Evolutionary conservation across 2,888 invertebrate species (phyloP).

Genomic region (Opisthograptis luteolata): DNA sequence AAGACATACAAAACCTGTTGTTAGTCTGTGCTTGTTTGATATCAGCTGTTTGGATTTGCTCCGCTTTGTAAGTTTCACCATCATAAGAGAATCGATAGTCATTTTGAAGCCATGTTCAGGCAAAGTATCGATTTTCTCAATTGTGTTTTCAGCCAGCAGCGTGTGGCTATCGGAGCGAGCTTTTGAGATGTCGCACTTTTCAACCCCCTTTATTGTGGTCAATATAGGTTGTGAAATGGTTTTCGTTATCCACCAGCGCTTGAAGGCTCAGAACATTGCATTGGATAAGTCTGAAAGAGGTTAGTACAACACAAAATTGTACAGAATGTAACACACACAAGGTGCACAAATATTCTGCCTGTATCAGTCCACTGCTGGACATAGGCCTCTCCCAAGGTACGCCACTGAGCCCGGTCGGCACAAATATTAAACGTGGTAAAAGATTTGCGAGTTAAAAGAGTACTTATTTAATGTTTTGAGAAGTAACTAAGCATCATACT

Average conservation of each 20-base stretch:
- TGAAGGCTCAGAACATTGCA: slow-evolving; percentile 92
- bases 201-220: slow-evolving; percentile 91
- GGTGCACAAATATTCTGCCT: too few species aligned
- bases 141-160: slow-evolving; percentile 20
- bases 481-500: too few species aligned
- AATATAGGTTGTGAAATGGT: slow-evolving; percentile 99
- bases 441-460: too few species aligned
- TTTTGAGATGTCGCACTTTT: slow-evolving; percentile 84
- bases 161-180: neutral
- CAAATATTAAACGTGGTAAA: too few species aligned
- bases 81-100: slow-evolving; percentile 71
- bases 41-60: slow-evolving; percentile 61
- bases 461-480: too few species aligned
- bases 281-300: slow-evolving; percentile 90
- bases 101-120: slow-evolving; percentile 48
- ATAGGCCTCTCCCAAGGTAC: too few species aligned
- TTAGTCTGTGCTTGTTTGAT: slow-evolving; percentile 58
- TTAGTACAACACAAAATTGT: too few species aligned
- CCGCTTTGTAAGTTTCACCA: slow-evolving; percentile 51
- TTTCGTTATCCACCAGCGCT: slow-evolving; percentile 95
- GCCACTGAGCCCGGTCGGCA: too few species aligned
- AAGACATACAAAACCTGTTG: slow-evolving; percentile 79
- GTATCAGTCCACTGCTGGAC: too few species aligned
- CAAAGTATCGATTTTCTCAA: slow-evolving; percentile 51
- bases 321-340: too few species aligned